Base-by-base conservation (phyloP, 2,888 invertebrate genomes). In the Mantis religiosa region DNA sequence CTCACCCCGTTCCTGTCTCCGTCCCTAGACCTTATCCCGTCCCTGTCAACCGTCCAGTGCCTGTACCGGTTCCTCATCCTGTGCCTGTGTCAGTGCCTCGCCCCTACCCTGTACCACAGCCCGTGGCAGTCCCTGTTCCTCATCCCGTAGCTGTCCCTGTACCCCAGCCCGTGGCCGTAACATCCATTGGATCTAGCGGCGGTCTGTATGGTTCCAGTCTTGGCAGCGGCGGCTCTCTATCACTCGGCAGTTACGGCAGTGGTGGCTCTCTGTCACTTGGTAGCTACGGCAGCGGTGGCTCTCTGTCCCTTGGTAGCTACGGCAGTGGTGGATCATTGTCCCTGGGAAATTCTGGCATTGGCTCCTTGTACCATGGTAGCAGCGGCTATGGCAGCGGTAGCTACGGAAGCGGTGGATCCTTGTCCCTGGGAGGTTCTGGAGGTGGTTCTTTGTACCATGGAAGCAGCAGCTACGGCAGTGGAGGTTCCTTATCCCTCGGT, bases 41-140 rank as follows among this genome's bases (percentile, higher is more conserved):
- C 83, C 54, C 83, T 4, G 88, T 88, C 20, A n/a, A 47, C 20
- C 28, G 84, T 6, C 88, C 88, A 9, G 82, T 82, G 3, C 87
- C 87, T 12, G 87, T 87, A 1, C 82, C 87, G 2, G 87, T 87
- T 1, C 28, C 87, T 28, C 87, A 87, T 28, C 34, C 87, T 27
- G 87, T 87, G n/a, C 87, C 87, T 28, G 47, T 54, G 30, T 15
- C 86, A 28, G 86, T 86, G 25, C 87, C 87, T 27, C 87, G 87
- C 14, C 87, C 87, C 2, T 82, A 82, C 28, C 82, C 87, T n/a
- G 87, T 87, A 8, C 30, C 87, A 4, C 82, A 82, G 7, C 87
- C 87, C 25, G 30, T 14, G 15, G 82, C 87, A 25, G 87, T 87
- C n/a, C 87, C 87, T n/a, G 87, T 87, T 6, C 82, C 87, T 27